A percentile compares a stretch with the other conserved stretches of the same genome.
phyloP scores from a whole-genome alignment of 2,113 vertebrate genomes.

The Catharus fuscescens region DNA sequence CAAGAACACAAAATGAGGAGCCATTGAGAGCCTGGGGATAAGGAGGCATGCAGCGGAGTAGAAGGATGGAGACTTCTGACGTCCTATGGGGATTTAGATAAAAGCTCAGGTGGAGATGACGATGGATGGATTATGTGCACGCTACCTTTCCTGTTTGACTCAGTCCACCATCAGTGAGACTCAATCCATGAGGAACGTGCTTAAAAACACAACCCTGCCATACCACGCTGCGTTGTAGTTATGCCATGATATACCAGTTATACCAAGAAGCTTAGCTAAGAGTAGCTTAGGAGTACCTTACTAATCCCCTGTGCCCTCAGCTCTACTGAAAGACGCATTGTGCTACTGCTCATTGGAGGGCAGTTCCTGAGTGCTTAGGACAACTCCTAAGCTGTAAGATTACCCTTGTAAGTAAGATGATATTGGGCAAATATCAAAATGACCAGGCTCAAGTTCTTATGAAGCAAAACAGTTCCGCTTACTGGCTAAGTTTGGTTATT shows the following conservation, averaged over 20 bases:
- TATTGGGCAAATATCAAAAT: background rate
- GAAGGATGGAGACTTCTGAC: conserved; percentile 29
- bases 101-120: conserved; percentile 56
- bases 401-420: background rate
- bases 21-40: conserved; percentile 49
- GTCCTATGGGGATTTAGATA: conserved; percentile 36
- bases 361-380: conserved; percentile 1
- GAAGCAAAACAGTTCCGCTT: background rate
- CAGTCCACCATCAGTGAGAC: conserved; percentile 48
- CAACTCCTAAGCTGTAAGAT: background rate
- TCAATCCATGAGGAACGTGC: conserved; percentile 57
- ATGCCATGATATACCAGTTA: background rate
- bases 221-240: background rate
- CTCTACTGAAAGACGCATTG: conserved; percentile 7
- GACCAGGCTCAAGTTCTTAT: background rate
- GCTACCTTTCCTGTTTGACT: conserved; percentile 47
- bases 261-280: conserved; percentile 8
- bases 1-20: conserved; percentile 68
- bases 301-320: background rate
- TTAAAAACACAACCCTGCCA: conserved; percentile 69
- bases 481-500: conserved; percentile 17
- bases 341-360: conserved; percentile 5
- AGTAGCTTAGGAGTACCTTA: conserved; percentile 19
- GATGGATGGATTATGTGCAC: conserved; percentile 8
- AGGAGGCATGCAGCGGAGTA: background rate